Conservation (phyloP, 2,888 invertebrate species). For the Acleris cristana region DNA sequence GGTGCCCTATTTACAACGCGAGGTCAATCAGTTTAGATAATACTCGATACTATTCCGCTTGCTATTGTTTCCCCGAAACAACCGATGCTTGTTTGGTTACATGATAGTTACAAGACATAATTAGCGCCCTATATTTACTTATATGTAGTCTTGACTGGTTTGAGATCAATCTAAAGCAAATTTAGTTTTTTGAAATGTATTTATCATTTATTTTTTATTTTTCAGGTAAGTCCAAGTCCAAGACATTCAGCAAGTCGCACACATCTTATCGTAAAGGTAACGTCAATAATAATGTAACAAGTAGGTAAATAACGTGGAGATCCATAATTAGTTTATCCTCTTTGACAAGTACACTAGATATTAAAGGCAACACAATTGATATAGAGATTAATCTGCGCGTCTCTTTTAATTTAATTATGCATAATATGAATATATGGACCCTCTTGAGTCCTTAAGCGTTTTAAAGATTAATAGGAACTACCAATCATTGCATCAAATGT, state of each 20-base stretch:
- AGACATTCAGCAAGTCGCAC: neutral
- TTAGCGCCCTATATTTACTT: too few species aligned
- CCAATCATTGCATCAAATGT: slow-evolving; percentile 15
- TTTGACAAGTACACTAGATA: too few species aligned
- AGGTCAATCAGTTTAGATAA: slow-evolving; percentile 32
- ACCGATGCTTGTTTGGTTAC: neutral
- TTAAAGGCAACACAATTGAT: too few species aligned
- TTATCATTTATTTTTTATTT: slow-evolving; percentile 4
- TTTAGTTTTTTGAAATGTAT: neutral
- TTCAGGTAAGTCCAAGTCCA: slow-evolving; percentile 33
- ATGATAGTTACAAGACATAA: too few species aligned
- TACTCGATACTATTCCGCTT: slow-evolving; percentile 7
- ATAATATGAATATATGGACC: neutral
- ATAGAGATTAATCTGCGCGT: too few species aligned
- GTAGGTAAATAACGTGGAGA: too few species aligned
- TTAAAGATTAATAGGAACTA: slow-evolving; percentile 21
- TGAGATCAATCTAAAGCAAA: neutral
- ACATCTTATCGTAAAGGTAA: neutral
- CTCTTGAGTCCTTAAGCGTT: slow-evolving; percentile 5
- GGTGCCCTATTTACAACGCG: slow-evolving; percentile 25
- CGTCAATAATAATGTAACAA: too few species aligned
- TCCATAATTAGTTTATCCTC: too few species aligned
- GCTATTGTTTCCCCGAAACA: neutral
- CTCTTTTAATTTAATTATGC: too few species aligned
- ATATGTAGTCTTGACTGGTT: too few species aligned